Evolutionary conservation across 2,888 invertebrate genomes (phyloP), one percentile per base, ranked within the genome.

Genomic region (Andricus curvator): DNA sequence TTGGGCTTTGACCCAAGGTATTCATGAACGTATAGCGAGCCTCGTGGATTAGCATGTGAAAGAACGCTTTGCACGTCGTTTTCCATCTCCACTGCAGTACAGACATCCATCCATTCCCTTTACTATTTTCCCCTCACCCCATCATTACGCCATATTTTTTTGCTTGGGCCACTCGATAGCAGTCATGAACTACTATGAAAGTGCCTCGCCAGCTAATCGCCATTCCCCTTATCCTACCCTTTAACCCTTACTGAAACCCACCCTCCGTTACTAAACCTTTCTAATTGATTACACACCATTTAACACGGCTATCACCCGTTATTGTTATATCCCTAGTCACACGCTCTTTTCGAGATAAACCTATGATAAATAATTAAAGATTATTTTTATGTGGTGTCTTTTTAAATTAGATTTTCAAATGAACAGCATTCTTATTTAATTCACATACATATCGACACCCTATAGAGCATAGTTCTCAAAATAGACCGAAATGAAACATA

Each of bases 31-130:
- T 86, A 37, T 37, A 88, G 90, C 86, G 88, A 86, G 88, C 86
- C 88, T 88, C 88, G 84, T 86, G 89, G 89, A 92, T 92, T 92
- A 92, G 90, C 92, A 92, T 92, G 91, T 92, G 91, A 92, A 92
- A 92, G 92, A 92, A 91, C 90, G 90, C 90, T 90, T 90, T 89
- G 89, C 89, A 86, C 89, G 85, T 87, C 87, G 88, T 88, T 89
- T 88, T 88, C 87, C 87, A 86, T 85, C 85, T 83, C 82, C 84
- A 84, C 83, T 33, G n/a, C 56, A 41, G 33, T 51, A 70, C n/a
- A 37, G 74, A 74, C 70, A 29, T 37, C n/a, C 25, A 25, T 25
- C 5, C 25, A 68, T 29, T 68, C 68, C 22, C 44, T 48, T 68
- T 51, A 60, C 51, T 74, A 74, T 56, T 74, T 74, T 51, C 25